These are phyloP conservation scores for Hestina assimilis DNA, from an alignment of 1,140 invertebrate species.

Conservation along the genomic window DNA sequence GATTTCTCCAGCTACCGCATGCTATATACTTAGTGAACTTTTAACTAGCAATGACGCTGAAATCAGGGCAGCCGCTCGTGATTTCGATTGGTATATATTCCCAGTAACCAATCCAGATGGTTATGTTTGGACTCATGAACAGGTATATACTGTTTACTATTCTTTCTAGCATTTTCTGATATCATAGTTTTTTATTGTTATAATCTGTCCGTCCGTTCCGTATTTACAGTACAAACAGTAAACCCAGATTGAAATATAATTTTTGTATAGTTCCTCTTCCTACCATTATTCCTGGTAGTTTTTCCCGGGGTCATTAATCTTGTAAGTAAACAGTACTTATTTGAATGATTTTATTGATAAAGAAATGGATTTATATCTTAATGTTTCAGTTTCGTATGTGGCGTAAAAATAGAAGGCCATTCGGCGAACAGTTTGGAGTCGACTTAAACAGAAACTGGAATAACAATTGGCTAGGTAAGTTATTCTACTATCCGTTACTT, in stretches of 20 bases:
- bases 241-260: too few species aligned
- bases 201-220: too few species aligned
- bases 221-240: too few species aligned
- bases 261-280: too few species aligned
- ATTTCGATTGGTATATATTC: conserved; percentile 86
- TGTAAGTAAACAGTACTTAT: too few species aligned
- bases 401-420: conserved; percentile 81
- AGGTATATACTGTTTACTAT: too few species aligned
- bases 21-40: conserved; percentile 81
- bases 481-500: too few species aligned
- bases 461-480: conserved; percentile 81
- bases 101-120: conserved; percentile 86
- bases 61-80: conserved; percentile 72
- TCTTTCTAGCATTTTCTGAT: too few species aligned
- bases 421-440: conserved; percentile 71
- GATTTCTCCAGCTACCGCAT: conserved; percentile 81
- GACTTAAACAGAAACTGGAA: conserved; percentile 86
- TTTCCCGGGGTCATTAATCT: too few species aligned
- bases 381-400: conserved; percentile 79
- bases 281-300: too few species aligned
- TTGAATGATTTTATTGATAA: too few species aligned
- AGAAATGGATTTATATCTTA: conserved; percentile 5
- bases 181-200: too few species aligned
- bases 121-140: conserved; percentile 80
- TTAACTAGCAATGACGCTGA: conserved; percentile 72